A percentile compares a stretch with the other conserved stretches of the same genome.
Conservation (phyloP, 1,140 invertebrate genomes). For the Oscheius sp. region DNA sequence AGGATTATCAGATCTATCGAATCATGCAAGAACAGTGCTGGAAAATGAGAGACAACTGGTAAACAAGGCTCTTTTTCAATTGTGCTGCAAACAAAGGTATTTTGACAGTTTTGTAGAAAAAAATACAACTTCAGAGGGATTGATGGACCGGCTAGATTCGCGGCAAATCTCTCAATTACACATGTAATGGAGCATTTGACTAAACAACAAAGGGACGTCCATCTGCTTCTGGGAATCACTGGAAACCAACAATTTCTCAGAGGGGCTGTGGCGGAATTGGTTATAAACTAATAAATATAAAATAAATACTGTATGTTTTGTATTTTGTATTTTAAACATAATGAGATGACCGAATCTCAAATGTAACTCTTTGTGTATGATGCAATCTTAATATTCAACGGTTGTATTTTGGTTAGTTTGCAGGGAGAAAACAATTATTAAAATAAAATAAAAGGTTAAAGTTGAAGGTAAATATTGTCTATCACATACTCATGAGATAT, state of each 20-base stretch:
- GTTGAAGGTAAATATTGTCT: no score
- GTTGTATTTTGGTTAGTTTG: no score
- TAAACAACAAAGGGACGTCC: slow-evolving; percentile 18
- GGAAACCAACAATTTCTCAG: background rate
- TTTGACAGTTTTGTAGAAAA: background rate
- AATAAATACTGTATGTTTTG: no score
- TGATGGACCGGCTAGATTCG: slow-evolving; percentile 17
- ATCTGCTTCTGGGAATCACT: slow-evolving; percentile 5
- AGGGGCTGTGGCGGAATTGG: background rate
- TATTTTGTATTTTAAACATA: no score
- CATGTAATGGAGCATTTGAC: background rate
- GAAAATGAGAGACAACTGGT: background rate
- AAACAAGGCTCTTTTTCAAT: slow-evolving; percentile 14
- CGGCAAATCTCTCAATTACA: slow-evolving; percentile 11
- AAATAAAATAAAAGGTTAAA: no score
- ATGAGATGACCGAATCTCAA: no score
- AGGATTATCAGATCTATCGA: slow-evolving; percentile 2
- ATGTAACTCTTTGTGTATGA: no score
- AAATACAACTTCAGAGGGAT: slow-evolving; percentile 1
- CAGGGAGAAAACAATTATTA: no score
- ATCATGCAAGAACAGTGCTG: background rate
- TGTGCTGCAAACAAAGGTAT: background rate
- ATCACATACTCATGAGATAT: no score
- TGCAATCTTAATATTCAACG: no score
- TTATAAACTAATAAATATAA: background rate